Conservation (phyloP, 2,888 invertebrate species). For the Rotaria magnacalcarata region DNA sequence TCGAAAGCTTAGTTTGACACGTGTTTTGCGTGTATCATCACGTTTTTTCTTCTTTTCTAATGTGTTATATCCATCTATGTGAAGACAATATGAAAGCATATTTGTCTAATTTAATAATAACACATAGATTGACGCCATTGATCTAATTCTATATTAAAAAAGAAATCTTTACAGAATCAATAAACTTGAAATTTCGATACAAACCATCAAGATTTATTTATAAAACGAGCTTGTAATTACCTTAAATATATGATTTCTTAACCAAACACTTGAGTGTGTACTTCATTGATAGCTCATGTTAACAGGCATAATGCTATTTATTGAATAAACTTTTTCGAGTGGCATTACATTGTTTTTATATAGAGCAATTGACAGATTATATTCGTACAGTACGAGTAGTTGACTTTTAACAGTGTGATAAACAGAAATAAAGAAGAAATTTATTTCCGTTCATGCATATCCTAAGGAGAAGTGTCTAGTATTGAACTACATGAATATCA, state of each 20-base stretch:
- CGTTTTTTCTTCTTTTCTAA: too few relatives aligned
- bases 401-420: neutral
- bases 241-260: neutral
- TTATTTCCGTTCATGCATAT: neutral
- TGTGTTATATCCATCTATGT: too few relatives aligned
- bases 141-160: neutral
- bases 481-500: neutral
- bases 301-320: neutral
- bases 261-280: neutral
- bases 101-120: too few relatives aligned
- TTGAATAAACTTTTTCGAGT: conserved; percentile 8
- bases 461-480: neutral
- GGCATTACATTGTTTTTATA: neutral
- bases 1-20: too few relatives aligned
- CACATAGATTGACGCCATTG: neutral
- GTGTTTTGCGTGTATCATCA: too few relatives aligned
- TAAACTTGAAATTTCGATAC: neutral
- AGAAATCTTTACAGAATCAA: neutral
- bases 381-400: neutral
- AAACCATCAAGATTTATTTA: neutral
- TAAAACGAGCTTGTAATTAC: neutral
- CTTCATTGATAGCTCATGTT: neutral
- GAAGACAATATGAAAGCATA: too few relatives aligned
- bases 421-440: neutral
- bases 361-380: conserved; percentile 17